Percentiles rank a stretch among this genome's conserved stretches.
Evolutionary conservation across 1,140 invertebrate genomes (phyloP).

Genomic region (Philotrypesis tridentata): DNA sequence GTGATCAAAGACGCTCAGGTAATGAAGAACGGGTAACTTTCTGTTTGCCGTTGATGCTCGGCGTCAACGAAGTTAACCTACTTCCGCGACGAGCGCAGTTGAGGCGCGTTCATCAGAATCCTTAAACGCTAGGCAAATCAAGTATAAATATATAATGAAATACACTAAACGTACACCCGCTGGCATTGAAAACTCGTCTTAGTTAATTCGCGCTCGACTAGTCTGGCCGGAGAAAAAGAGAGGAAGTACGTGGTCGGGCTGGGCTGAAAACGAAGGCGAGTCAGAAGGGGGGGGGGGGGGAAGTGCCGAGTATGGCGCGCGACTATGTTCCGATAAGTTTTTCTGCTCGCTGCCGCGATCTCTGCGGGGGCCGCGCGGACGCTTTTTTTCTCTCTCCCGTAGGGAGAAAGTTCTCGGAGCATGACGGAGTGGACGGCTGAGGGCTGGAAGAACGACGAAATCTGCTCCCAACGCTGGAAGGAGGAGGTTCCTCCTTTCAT

Average conservation of each 20-base stretch:
- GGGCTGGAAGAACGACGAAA: not conserved
- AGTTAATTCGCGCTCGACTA: slow-evolving; percentile 39
- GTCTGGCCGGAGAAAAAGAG: not conserved
- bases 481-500: not conserved
- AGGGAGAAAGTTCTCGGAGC: not conserved
- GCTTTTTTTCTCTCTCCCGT: slow-evolving; percentile 7
- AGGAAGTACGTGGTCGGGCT: too few relatives aligned
- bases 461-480: not conserved
- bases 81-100: not conserved
- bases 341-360: not conserved
- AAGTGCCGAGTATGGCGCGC: not conserved
- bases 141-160: too few relatives aligned
- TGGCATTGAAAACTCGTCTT: slow-evolving; percentile 33
- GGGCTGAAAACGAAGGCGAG: too few relatives aligned
- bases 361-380: not conserved
- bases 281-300: too few relatives aligned
- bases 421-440: not conserved
- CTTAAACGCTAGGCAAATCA: slow-evolving; percentile 7
- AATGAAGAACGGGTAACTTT: slow-evolving; percentile 12
- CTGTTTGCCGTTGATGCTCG: slow-evolving; percentile 1
- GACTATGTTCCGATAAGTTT: slow-evolving; percentile 29
- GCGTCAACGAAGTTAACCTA: slow-evolving; percentile 9
- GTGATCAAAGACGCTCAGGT: not conserved
- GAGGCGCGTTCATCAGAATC: not conserved
- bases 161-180: too few relatives aligned